Base-by-base conservation (phyloP, 2,113 vertebrate species). In the Protobothrops flavoviridis region DNA sequence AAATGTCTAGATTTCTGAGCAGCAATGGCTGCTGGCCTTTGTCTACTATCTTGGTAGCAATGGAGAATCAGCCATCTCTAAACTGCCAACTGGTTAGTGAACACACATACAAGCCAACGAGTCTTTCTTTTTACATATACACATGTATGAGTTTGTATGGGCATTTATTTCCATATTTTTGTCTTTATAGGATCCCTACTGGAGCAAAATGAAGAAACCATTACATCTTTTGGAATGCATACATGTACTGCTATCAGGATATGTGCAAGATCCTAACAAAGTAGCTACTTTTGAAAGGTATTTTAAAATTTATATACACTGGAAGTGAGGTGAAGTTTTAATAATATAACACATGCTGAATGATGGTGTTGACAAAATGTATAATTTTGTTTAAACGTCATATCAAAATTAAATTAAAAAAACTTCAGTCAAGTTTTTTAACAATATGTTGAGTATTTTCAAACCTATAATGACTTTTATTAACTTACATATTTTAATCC, bases 181-280 rank as follows among this genome's bases (percentile, higher is more conserved):
- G 90, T 61, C 55, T 24, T 48, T 48, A 48, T 69, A 99, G 99
- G 99, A 99, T 93, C 99, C 99, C 5, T 99, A 98, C 92, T 99
- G 99, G 99, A 99, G 98, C 95, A 98, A 99, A 93, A 97, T 99
- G 95, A 99, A 98, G 96, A 99, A 98, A 89, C 99, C 99, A 23
- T 97, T 99, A 15, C 99, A 99, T 88, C 97, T 99, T 96, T 97
- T 99, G 69, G 99, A 99, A 91, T 99, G 98, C 90, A 99, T 99
- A 95, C 98, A 99, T 74, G 97, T 99, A 48, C 98, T 99, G 59
- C 96, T 99, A 29, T 98, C 98, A 3, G 98, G 97, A 97, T 99
- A 99, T 0, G 98, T 99, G 89, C 97, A 98, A 0, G 99, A 99
- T 96, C 99, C 99, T 95, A 98, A 97, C 96, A 98, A 96, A 96